Evolutionary conservation across 2,113 vertebrate species (phyloP).

Genomic region (Cyprinodon tularosa): DNA sequence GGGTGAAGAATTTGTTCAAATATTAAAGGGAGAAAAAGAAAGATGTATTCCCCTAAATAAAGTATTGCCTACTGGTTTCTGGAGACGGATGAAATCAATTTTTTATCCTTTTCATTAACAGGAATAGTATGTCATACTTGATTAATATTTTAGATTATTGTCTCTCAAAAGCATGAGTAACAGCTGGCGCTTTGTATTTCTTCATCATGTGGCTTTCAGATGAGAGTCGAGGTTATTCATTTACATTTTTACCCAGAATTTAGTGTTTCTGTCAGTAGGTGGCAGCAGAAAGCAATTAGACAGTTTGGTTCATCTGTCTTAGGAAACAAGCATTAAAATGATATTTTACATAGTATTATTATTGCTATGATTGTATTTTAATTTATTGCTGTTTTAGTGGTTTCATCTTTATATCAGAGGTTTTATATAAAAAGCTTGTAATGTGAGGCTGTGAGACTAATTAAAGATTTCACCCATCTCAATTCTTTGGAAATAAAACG

Average conservation of each 20-base stretch:
- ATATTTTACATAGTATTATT: not conserved
- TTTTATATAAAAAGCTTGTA: not conserved
- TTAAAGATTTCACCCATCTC: not conserved
- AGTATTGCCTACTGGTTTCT: not conserved
- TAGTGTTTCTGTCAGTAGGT: conserved; percentile 62
- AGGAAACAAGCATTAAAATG: not conserved
- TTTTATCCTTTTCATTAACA: not conserved
- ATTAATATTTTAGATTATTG: not conserved
- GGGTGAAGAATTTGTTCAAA: conserved; percentile 24
- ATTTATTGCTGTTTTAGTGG: not conserved
- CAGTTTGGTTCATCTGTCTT: conserved; percentile 4
- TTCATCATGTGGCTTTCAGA: not conserved
- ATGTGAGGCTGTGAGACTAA: conserved; percentile 1
- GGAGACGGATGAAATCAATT: not conserved
- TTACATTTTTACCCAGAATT: not conserved
- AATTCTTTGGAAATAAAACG: conserved; percentile 1
- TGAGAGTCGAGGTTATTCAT: not conserved
- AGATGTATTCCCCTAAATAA: not conserved
- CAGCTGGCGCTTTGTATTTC: not conserved
- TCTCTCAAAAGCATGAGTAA: not conserved
- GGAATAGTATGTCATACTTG: not conserved
- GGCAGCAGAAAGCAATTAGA: conserved; percentile 68
- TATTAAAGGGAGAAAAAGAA: not conserved
- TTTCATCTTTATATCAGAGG: not conserved
- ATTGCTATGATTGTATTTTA: not conserved